phyloP scores from a whole-genome alignment of 2,797 vertebrate genomes.

The Avahi laniger region DNA sequence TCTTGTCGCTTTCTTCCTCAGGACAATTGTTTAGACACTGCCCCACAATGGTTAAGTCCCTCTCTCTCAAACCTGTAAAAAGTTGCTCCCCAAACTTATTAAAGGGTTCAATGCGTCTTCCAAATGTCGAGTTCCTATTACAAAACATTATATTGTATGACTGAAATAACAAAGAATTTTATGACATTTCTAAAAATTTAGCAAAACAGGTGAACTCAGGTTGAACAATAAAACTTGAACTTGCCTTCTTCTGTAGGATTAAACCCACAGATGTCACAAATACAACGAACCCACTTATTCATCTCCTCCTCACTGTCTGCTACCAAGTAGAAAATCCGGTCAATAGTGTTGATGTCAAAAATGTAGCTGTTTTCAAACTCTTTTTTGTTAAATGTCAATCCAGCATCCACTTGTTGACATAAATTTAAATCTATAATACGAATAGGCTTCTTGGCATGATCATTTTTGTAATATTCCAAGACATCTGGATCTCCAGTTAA shows the following conservation, averaged over 20 bases:
- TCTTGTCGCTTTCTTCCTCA: not conserved
- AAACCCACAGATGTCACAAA: slow-evolving; percentile 99
- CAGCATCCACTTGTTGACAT: slow-evolving; percentile 99
- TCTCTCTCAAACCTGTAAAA: not conserved
- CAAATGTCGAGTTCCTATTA: not conserved
- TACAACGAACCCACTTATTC: slow-evolving; percentile 99
- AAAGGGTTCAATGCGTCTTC: not conserved
- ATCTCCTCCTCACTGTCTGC: slow-evolving; percentile 99
- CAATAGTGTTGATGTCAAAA: slow-evolving; percentile 99
- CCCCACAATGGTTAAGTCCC: not conserved
- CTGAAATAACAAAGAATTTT: slow-evolving; percentile 15
- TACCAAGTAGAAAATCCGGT: slow-evolving; percentile 98
- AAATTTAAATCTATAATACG: slow-evolving; percentile 99
- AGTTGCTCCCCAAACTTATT: not conserved
- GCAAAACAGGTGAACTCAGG: not conserved
- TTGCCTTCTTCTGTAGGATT: slow-evolving; percentile 99
- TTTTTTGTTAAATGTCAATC: slow-evolving; percentile 98
- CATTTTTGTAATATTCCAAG: slow-evolving; percentile 99
- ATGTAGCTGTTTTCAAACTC: slow-evolving; percentile 99
- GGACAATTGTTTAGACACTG: not conserved
- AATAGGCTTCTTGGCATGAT: slow-evolving; percentile 98
- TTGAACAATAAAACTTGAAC: slow-evolving; percentile 26
- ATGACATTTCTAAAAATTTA: not conserved
- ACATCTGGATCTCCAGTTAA: slow-evolving; percentile 98
- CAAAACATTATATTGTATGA: not conserved